Evolutionary conservation across 2,113 vertebrate species (phyloP).

Genomic region (Myotis brandtii): DNA sequence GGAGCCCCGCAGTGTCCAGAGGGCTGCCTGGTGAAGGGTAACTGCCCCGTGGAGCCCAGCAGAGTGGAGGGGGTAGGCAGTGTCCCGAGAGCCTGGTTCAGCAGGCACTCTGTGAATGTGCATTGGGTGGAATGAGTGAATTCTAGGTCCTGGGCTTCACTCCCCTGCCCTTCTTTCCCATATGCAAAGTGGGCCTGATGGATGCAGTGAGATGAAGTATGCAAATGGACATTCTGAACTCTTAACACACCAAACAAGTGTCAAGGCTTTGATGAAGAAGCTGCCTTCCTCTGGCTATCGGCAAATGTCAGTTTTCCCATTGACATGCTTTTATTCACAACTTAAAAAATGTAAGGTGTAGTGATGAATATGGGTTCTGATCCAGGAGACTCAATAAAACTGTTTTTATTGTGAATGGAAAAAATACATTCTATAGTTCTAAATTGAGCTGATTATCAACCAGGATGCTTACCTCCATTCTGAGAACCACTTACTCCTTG

Average conservation of each 20-base stretch:
- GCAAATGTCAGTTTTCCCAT: not conserved
- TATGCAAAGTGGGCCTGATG: not conserved
- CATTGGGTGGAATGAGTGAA: not conserved
- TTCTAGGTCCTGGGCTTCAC: not conserved
- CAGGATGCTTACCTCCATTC: not conserved
- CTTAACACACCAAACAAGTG: not conserved
- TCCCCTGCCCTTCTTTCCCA: not conserved
- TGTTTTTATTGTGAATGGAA: conserved; percentile 53
- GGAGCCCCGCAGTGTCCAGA: not conserved
- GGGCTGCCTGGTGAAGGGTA: not conserved
- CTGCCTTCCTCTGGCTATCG: not conserved
- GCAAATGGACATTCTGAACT: not conserved
- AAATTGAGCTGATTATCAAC: not conserved
- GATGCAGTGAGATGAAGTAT: not conserved
- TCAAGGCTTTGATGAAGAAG: not conserved
- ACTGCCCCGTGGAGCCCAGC: not conserved
- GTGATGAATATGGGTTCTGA: not conserved
- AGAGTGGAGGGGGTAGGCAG: not conserved
- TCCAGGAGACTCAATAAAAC: conserved; percentile 14
- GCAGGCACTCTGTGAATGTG: not conserved
- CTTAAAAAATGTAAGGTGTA: not conserved
- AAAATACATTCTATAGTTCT: not conserved
- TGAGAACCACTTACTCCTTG: not conserved
- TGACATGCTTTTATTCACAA: not conserved
- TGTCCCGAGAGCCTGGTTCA: not conserved